phyloP scores from a whole-genome alignment of 2,113 vertebrate genomes.

The Notiomystis cincta region DNA sequence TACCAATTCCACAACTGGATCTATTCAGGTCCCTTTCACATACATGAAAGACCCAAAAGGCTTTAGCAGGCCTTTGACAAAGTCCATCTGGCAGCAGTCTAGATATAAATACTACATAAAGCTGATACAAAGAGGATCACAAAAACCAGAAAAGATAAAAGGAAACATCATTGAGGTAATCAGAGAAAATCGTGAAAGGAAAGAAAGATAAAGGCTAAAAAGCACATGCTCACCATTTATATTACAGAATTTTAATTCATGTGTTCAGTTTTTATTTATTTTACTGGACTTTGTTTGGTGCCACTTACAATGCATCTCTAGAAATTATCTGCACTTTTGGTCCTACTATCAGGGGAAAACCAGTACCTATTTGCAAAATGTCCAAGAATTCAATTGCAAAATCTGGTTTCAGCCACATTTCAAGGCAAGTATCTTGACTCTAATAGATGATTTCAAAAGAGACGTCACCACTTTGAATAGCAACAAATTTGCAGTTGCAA shows the following conservation, averaged over 20 bases:
- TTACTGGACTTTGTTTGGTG: neutral
- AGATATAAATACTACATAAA: neutral
- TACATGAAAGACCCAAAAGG: neutral
- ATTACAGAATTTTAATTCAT: neutral
- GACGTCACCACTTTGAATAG: neutral
- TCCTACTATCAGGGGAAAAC: neutral
- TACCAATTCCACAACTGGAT: neutral
- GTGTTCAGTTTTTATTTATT: neutral
- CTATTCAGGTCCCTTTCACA: neutral
- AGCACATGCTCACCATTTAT: neutral
- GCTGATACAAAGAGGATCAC: neutral
- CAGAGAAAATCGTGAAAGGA: neutral
- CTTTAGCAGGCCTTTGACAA: neutral
- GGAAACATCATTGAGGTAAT: neutral
- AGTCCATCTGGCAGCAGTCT: neutral
- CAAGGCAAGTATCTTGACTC: neutral
- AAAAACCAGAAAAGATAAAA: neutral
- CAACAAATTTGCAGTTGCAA: neutral
- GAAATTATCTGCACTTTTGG: neutral
- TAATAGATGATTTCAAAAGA: neutral
- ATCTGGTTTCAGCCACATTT: neutral
- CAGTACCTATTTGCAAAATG: neutral
- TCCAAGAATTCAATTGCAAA: neutral
- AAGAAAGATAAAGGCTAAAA: neutral
- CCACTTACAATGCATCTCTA: neutral